Conservation (phyloP, 1,140 invertebrate genomes). For the Musca vetustissima region DNA sequence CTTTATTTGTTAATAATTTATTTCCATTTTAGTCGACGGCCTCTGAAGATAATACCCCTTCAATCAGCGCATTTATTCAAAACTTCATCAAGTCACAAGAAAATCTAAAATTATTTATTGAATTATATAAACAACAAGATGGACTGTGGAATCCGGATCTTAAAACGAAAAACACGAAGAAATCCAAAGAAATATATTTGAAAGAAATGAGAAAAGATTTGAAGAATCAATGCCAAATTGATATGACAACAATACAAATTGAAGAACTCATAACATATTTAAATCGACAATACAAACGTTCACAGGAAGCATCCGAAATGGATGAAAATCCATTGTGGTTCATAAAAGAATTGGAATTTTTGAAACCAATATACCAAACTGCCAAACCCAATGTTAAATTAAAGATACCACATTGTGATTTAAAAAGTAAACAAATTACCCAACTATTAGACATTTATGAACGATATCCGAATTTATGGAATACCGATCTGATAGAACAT, state of each 20-base stretch:
- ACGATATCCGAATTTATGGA: constrained; percentile 15
- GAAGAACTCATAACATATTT: no score
- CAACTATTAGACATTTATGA: constrained; percentile 12
- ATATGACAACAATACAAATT: neutral
- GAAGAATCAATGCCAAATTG: neutral
- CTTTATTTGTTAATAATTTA: no score
- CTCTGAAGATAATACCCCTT: no score
- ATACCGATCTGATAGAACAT: constrained; percentile 15
- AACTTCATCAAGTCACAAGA: no score
- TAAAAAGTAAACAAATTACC: neutral
- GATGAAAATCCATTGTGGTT: neutral
- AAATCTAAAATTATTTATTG: no score
- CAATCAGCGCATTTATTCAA: no score
- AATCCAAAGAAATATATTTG: neutral
- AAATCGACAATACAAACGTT: no score
- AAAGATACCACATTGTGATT: neutral
- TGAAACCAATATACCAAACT: neutral
- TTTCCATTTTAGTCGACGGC: no score
- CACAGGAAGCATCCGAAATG: no score
- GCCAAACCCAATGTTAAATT: neutral
- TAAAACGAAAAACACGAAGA: no score
- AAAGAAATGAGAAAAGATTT: neutral
- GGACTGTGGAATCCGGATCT: no score
- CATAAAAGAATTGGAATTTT: neutral
- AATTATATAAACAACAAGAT: no score